Base-by-base conservation (phyloP, 2,888 invertebrate genomes). In the Dicycla oo region DNA sequence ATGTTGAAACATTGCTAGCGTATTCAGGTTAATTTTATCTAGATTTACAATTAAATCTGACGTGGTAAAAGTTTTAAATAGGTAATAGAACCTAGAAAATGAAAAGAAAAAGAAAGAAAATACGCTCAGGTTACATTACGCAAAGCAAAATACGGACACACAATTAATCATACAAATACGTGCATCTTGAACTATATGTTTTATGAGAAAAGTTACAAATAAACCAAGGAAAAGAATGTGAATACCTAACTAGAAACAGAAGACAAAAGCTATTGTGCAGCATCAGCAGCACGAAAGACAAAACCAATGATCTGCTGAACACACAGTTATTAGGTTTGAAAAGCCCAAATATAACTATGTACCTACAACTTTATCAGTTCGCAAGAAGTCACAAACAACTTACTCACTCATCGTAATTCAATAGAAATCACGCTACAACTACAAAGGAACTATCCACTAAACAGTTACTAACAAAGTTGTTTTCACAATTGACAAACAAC, bases 401-500 rank as follows among this genome's bases (percentile, higher is more conserved):
- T 8, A 18, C 1, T 18, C n/a, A n/a, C n/a, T n/a, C n/a, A n/a
- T n/a, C 7, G 0, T 3, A 26, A 53, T 7, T 69, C 26, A 54
- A 45, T 18, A 56, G 30, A 49, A 34, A 56, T 61, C 51, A 62
- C 26, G 43, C 34, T 20, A 71, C 4, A 38, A 64, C 49, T 26
- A 34, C 45, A 56, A 53, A 38, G 49, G 0, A 34, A 62, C 30
- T n/a, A 34, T 13, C 26, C 56, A 47, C 56, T 69, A 80, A 78
- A 73, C 76, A 63, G 38, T 43, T 26, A 56, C 61, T 20, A 73
- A 80, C 70, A 69, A 73, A 78, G 57, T 78, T 73, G 57, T 61
- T 57, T 62, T 63, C 61, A 13, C 45, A 65, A 72, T 65, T 66
- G 75, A 82, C 83, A 71, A 82, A 82, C 80, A 56, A 70, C 69